phyloP scores from a whole-genome alignment of 2,113 vertebrate genomes.

The Pseudopipra pipra region DNA sequence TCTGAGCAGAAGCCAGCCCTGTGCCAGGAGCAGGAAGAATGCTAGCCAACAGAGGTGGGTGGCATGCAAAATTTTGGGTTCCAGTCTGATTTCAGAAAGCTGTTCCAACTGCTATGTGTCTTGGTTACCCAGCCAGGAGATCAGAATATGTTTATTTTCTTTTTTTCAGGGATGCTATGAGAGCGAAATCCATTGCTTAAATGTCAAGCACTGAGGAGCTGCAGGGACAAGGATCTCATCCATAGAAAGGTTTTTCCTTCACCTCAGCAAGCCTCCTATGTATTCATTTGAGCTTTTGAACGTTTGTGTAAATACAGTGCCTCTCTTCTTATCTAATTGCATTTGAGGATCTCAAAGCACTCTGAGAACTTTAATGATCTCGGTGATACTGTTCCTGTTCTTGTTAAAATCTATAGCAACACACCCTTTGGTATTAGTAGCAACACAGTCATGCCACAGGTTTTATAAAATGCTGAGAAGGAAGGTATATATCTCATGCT shows the following conservation, averaged over 20 bases:
- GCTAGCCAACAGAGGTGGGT: background rate
- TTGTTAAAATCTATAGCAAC: slow-evolving; percentile 4
- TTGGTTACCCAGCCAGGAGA: background rate
- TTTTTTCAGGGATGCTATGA: background rate
- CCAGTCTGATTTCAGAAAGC: background rate
- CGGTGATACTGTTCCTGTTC: background rate
- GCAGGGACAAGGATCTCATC: background rate
- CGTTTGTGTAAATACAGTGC: background rate
- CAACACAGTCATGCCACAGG: background rate
- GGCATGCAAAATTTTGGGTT: background rate
- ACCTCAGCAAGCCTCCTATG: background rate
- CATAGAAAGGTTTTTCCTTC: background rate
- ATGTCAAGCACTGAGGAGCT: background rate
- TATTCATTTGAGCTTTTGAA: background rate
- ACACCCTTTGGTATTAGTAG: background rate
- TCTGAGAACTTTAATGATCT: background rate
- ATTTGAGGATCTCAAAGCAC: background rate
- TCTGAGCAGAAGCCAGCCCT: background rate
- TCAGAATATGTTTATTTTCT: background rate
- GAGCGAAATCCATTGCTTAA: background rate
- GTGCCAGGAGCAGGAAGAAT: background rate
- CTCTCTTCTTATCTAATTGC: background rate
- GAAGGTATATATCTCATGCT: background rate
- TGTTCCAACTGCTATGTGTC: background rate
- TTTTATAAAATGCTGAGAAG: background rate